phyloP scores from a whole-genome alignment of 2,888 invertebrate species.

The Lacanobia oleracea region DNA sequence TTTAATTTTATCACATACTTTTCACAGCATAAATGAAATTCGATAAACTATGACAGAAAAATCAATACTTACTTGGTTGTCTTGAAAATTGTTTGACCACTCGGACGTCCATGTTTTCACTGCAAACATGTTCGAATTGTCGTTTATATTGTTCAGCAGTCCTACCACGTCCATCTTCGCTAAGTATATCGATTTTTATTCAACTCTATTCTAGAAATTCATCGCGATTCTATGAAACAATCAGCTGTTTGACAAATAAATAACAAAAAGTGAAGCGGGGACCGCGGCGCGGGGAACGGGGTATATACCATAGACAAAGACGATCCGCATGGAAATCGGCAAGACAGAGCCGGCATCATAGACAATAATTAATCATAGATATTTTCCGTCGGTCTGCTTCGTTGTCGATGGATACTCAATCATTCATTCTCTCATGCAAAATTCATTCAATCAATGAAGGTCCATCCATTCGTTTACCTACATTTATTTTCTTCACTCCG shows the following conservation, averaged over 20 bases:
- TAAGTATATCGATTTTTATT: slow-evolving; percentile 55
- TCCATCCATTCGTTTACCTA: not conserved
- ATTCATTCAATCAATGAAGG: slow-evolving; percentile 33
- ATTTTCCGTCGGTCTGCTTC: not conserved
- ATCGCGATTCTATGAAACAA: slow-evolving; percentile 67
- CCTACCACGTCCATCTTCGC: slow-evolving; percentile 87
- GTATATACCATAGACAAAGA: slow-evolving; percentile 25
- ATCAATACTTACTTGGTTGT: slow-evolving; percentile 86
- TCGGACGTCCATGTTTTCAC: slow-evolving; percentile 88
- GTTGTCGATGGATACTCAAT: slow-evolving; percentile 1
- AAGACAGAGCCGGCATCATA: not conserved
- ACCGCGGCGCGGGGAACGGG: slow-evolving; percentile 25
- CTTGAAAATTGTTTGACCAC: slow-evolving; percentile 87
- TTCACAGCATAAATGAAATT: slow-evolving; percentile 37
- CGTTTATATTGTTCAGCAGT: slow-evolving; percentile 85
- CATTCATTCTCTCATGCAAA: slow-evolving; percentile 26
- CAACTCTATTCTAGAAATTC: slow-evolving; percentile 58
- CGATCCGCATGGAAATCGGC: slow-evolving; percentile 17
- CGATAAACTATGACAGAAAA: slow-evolving; percentile 57
- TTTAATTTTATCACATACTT: slow-evolving; percentile 25
- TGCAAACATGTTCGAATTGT: slow-evolving; percentile 87
- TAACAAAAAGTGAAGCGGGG: slow-evolving; percentile 61
- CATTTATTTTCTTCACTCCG: slow-evolving; percentile 35
- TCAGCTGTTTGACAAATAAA: slow-evolving; percentile 77
- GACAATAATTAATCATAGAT: not conserved